Evolutionary conservation across 1,140 invertebrate species (phyloP).

Genomic region (Meteorus sp.): DNA sequence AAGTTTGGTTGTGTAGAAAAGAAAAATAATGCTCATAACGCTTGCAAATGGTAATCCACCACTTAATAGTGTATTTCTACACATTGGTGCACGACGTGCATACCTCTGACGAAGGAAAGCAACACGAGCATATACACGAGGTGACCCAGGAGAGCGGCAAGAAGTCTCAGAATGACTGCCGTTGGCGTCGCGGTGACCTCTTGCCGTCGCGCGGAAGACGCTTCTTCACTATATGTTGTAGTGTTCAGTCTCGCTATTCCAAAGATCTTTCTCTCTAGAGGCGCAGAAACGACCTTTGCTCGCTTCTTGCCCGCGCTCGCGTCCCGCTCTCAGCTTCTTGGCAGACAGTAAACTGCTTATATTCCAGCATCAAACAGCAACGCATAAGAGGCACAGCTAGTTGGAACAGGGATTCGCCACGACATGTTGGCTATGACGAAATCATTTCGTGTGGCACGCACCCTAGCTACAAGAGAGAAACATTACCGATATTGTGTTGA

Average conservation of each 20-base stretch:
- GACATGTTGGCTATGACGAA: slow-evolving; percentile 27
- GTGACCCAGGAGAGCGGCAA: slow-evolving; percentile 20
- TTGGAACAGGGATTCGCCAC: slow-evolving; percentile 21
- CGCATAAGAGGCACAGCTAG: slow-evolving; percentile 14
- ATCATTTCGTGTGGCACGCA: slow-evolving; percentile 30
- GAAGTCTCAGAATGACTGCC: slow-evolving; percentile 15
- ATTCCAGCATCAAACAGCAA: slow-evolving; percentile 17
- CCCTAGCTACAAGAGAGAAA: slow-evolving; percentile 6
- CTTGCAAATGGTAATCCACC: too few species aligned
- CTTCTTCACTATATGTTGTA: slow-evolving; percentile 17
- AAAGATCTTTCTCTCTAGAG: slow-evolving; percentile 19
- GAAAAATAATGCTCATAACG: too few species aligned
- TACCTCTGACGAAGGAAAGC: slow-evolving; percentile 4
- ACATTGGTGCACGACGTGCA: neutral
- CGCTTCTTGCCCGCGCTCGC: slow-evolving; percentile 11
- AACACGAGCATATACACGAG: slow-evolving; percentile 15
- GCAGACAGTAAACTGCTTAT: slow-evolving; percentile 11
- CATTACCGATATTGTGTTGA: too few species aligned
- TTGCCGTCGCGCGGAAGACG: slow-evolving; percentile 9
- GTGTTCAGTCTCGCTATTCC: too few species aligned
- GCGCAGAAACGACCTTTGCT: slow-evolving; percentile 28
- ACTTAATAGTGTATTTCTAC: neutral
- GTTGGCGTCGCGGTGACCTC: slow-evolving; percentile 14
- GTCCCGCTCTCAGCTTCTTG: too few species aligned
- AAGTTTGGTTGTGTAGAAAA: too few species aligned